These are phyloP conservation scores for Montipora efflorescens DNA, from an alignment of 64 coral and sea anemone species.

Conservation along the genomic window DNA sequence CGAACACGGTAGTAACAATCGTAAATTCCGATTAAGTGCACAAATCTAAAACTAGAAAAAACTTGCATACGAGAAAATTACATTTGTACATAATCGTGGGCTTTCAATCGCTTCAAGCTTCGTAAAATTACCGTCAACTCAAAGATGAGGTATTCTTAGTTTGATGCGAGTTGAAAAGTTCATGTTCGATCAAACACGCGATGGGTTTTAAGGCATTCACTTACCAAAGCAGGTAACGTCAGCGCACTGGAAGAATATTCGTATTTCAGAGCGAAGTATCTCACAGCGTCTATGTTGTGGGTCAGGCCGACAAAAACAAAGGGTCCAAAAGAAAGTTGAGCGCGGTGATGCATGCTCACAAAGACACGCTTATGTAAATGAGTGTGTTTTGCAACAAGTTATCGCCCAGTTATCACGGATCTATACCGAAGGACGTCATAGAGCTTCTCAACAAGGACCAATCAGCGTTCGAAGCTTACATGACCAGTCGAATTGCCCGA, in stretches of 20 bases:
- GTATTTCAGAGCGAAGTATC: neutral
- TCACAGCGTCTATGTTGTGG: neutral
- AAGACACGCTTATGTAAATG: slow-evolving; percentile 30
- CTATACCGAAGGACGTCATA: neutral
- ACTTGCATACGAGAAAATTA: neutral
- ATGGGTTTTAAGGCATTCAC: neutral
- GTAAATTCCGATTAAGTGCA: neutral
- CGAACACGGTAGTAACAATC: neutral
- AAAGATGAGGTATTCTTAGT: slow-evolving; percentile 1
- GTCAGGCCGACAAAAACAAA: neutral
- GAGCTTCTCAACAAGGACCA: neutral
- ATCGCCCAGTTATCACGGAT: neutral
- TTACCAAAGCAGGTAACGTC: neutral
- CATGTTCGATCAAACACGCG: neutral
- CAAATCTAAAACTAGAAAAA: neutral
- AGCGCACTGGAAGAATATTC: neutral
- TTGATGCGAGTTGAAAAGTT: slow-evolving; percentile 16
- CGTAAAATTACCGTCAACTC: neutral
- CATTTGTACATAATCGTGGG: neutral
- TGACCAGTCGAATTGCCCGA: neutral
- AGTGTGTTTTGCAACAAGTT: slow-evolving; percentile 30
- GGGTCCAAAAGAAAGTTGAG: neutral
- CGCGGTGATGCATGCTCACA: slow-evolving; percentile 7
- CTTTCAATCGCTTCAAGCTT: neutral
- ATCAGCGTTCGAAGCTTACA: slow-evolving; percentile 13